These are phyloP conservation scores for Chaetophractus vellerosus DNA, from an alignment of 2,797 vertebrate genomes.

Conservation along the genomic window DNA sequence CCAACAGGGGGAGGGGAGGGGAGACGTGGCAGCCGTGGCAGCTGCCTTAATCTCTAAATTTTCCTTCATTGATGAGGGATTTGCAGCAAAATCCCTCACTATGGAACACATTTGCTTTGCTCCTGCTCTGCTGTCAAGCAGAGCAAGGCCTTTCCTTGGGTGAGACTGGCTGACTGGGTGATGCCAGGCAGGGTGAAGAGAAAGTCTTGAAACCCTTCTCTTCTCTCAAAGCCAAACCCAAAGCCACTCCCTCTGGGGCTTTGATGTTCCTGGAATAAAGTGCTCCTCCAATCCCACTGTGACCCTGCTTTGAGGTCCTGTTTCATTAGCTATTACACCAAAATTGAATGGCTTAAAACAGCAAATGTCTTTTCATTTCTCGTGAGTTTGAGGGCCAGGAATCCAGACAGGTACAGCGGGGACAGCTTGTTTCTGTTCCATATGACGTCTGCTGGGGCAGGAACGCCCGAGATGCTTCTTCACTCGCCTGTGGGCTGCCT, in stretches of 20 bases:
- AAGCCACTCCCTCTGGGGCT: too few species aligned
- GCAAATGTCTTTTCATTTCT: not conserved
- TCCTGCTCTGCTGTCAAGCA: not conserved
- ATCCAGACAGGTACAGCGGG: not conserved
- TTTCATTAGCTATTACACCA: not conserved
- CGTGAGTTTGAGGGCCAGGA: not conserved
- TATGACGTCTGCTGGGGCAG: not conserved
- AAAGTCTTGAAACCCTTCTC: not conserved
- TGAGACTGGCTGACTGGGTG: not conserved
- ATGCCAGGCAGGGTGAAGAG: not conserved
- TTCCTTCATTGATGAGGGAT: conserved; percentile 82
- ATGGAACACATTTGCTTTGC: conserved; percentile 72
- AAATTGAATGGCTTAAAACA: too few species aligned
- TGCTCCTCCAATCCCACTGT: accelerated
- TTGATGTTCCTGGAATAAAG: not conserved
- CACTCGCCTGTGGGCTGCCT: accelerated
- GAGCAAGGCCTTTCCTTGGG: not conserved
- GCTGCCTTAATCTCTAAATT: conserved; percentile 84
- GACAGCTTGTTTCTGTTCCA: accelerated
- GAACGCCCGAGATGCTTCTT: not conserved
- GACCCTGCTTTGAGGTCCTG: not conserved
- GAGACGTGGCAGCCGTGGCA: not conserved
- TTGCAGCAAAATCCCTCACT: conserved; percentile 78
- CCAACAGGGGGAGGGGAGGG: not conserved
- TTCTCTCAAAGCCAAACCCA: not conserved